Evolutionary conservation across 2,113 vertebrate genomes (phyloP).

Genomic region (Zapus hudsonius): DNA sequence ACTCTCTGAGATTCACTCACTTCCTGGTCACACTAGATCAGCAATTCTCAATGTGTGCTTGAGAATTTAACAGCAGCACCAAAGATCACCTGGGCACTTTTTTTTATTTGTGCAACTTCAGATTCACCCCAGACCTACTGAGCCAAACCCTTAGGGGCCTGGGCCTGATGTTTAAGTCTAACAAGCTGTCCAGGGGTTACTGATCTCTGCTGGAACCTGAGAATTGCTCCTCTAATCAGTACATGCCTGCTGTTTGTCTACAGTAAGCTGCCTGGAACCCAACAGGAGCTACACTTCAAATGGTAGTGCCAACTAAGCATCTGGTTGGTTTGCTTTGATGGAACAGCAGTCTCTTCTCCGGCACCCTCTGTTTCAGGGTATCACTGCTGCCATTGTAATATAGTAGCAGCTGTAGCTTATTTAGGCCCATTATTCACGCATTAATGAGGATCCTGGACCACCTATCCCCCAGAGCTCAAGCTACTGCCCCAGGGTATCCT

Average conservation of each 20-base stretch:
- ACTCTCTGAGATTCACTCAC: not conserved
- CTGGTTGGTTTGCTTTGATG: not conserved
- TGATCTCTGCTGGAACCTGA: not conserved
- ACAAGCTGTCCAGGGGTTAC: not conserved
- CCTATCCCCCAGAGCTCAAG: rapidly evolving
- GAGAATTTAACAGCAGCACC: not conserved
- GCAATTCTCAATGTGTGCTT: not conserved
- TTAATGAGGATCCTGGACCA: not conserved
- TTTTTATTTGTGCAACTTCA: not conserved
- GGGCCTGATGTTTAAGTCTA: not conserved
- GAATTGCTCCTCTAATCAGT: rapidly evolving
- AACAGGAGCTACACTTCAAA: not conserved
- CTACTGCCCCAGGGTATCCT: not conserved
- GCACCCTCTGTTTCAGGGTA: not conserved
- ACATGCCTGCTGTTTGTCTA: not conserved
- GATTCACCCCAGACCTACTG: not conserved
- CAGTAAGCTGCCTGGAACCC: not conserved
- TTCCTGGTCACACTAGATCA: not conserved
- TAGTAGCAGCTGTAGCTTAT: not conserved
- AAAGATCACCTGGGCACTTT: not conserved
- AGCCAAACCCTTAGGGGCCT: not conserved
- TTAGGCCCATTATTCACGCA: not conserved
- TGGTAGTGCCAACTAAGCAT: not conserved
- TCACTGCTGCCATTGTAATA: no score
- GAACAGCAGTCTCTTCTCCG: rapidly evolving